Evolutionary conservation across 2,113 vertebrate genomes (phyloP), one percentile per base, ranked within the genome.

Genomic region (Ciconia boyciana): DNA sequence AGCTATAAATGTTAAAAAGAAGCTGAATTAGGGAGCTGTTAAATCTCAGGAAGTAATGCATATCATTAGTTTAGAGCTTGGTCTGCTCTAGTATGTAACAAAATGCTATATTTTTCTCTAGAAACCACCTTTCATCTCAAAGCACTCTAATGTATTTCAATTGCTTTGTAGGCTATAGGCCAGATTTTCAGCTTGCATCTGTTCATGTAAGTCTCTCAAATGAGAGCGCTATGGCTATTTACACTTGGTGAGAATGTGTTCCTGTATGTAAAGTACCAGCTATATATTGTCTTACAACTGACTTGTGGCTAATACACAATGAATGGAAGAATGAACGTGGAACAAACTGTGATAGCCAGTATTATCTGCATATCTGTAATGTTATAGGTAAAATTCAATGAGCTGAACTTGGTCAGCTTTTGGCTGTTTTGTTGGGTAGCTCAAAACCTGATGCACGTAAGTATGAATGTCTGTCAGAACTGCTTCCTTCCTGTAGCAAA

Each of bases 281-380:
- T 89, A 5, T 16, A 4, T 13, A 2, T 26, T 72, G 49, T 51
- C 19, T 66, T 61, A 54, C 10, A 83, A 4, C n/a, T 70, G 28
- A 11, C 19, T 70, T 10, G 15, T 72, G 21, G 31, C 20, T 77
- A 13, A 25, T 13, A 17, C 5, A 1, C 0, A 0, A 10, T 1
- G 4, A 60, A 52, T 3, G 13, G 48, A 86, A 71, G 39, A 95
- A n/a, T 17, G 32, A 12, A 36, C 46, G 28, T 36, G 19, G 55
- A 93, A 31, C 15, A 36, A 48, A 68, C 2, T 44, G 6, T 11
- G 61, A 12, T 20, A 41, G 9, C 4, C 10, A 26, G 9, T 65
- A 12, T 41, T 36, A 48, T 10, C 20, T 51, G 36, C 48, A 12
- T 62, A 39, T 16, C 39, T 62, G 31, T 60, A 36, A 78, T 13